Conservation (phyloP, 2,888 invertebrate genomes). For the Ectropis crepuscularia region DNA sequence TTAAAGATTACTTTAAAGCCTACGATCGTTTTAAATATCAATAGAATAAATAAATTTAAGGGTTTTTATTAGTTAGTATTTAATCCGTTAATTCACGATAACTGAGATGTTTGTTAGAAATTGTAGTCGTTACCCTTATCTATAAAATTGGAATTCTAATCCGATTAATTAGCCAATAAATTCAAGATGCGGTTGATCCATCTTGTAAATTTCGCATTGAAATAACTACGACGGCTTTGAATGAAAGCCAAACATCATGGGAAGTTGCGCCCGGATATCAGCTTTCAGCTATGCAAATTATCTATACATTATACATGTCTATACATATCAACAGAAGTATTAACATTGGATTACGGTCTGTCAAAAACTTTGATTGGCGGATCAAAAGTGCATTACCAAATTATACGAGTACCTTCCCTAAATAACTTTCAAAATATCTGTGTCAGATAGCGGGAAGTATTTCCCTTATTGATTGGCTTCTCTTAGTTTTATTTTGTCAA, state of each 20-base stretch:
- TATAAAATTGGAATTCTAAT: not conserved
- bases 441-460: not conserved
- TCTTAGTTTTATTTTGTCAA: not conserved
- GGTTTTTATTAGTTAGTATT: not conserved
- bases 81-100: conserved; percentile 4
- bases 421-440: no score
- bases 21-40: conserved; percentile 2
- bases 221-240: conserved; percentile 39
- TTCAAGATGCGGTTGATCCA: conserved; percentile 16
- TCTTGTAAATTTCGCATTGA: conserved; percentile 19
- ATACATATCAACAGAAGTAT: not conserved
- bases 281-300: conserved; percentile 24
- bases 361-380: conserved; percentile 27
- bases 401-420: no score
- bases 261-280: conserved; percentile 31
- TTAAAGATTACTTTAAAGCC: conserved; percentile 1
- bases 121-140: not conserved
- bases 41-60: not conserved
- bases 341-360: conserved; percentile 25
- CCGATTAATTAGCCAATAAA: conserved; percentile 28
- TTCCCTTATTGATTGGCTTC: not conserved
- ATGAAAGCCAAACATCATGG: conserved; percentile 44
- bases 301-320: conserved; percentile 14
- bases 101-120: conserved; percentile 3
- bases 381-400: not conserved